Evolutionary conservation across 1,140 invertebrate genomes (phyloP).

Genomic region (Leptinotarsa texana): DNA sequence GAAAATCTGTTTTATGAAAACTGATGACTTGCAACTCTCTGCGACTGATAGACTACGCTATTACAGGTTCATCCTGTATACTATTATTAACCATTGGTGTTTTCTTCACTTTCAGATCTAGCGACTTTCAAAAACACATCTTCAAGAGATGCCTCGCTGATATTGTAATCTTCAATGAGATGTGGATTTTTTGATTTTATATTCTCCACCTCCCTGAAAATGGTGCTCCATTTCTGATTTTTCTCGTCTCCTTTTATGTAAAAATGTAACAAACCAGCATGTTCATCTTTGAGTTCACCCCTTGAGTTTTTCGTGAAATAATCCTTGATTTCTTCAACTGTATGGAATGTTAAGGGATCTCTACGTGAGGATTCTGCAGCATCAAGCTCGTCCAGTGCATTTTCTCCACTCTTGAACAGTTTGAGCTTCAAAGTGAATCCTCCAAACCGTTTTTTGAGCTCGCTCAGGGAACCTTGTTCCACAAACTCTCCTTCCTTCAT

Average conservation of each 20-base stretch:
- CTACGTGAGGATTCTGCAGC: neutral
- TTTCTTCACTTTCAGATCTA: neutral
- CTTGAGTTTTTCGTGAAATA: conserved; percentile 30
- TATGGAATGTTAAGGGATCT: neutral
- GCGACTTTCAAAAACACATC: conserved; percentile 40
- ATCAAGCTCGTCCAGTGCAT: conserved; percentile 18
- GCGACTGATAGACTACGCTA: no score
- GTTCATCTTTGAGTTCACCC: conserved; percentile 40
- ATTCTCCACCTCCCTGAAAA: conserved; percentile 31
- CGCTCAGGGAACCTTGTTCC: conserved; percentile 57
- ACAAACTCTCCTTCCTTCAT: conserved; percentile 77
- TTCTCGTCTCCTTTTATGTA: conserved; percentile 29
- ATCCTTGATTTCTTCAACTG: conserved; percentile 25
- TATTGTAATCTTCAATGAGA: conserved; percentile 39
- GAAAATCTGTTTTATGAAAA: no score
- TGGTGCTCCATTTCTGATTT: conserved; percentile 28
- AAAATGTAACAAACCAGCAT: conserved; percentile 34
- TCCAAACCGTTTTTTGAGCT: conserved; percentile 57
- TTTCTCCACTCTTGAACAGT: conserved; percentile 28
- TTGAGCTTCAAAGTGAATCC: conserved; percentile 59
- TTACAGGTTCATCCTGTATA: no score
- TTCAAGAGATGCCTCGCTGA: conserved; percentile 37
- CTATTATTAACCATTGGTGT: no score
- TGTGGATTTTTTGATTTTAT: conserved; percentile 26
- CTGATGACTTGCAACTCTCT: no score